phyloP scores from a whole-genome alignment of 2,888 invertebrate species.

The Epistrophe eligans region DNA sequence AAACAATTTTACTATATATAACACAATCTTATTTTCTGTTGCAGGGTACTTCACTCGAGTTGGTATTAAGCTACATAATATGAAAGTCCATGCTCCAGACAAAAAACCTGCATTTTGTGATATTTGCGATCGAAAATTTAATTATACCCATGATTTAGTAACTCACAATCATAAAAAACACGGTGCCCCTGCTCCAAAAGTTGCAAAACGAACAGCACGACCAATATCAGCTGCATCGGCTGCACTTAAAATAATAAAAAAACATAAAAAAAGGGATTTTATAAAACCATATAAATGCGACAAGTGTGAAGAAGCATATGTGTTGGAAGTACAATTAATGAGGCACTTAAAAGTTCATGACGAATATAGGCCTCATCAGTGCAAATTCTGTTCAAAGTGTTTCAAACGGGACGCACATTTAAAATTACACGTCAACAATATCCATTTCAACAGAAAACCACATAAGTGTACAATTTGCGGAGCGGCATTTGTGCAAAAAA shows the following conservation, averaged over 20 bases:
- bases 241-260: slow-evolving; percentile 22
- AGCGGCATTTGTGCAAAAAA: slow-evolving; percentile 51
- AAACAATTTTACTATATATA: too few species aligned
- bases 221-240: slow-evolving; percentile 2
- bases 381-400: slow-evolving; percentile 36
- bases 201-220: neutral
- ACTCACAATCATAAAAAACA: slow-evolving; percentile 52
- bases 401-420: slow-evolving; percentile 61
- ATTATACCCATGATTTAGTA: slow-evolving; percentile 12
- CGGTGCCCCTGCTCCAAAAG: slow-evolving; percentile 13
- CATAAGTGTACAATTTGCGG: slow-evolving; percentile 45
- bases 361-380: slow-evolving; percentile 40
- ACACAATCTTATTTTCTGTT: neutral
- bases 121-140: slow-evolving; percentile 27
- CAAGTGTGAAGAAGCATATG: slow-evolving; percentile 43
- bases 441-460: slow-evolving; percentile 57
- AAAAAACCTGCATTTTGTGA: slow-evolving; percentile 19
- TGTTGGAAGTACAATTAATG: slow-evolving; percentile 39
- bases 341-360: slow-evolving; percentile 53
- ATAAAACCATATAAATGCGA: slow-evolving; percentile 57
- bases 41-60: neutral
- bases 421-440: slow-evolving; percentile 41
- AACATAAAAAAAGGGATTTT: slow-evolving; percentile 1
- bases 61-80: slow-evolving; percentile 26
- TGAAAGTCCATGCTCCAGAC: slow-evolving; percentile 34